Conservation (phyloP, 2,888 invertebrate genomes). For the Globia sparganii region DNA sequence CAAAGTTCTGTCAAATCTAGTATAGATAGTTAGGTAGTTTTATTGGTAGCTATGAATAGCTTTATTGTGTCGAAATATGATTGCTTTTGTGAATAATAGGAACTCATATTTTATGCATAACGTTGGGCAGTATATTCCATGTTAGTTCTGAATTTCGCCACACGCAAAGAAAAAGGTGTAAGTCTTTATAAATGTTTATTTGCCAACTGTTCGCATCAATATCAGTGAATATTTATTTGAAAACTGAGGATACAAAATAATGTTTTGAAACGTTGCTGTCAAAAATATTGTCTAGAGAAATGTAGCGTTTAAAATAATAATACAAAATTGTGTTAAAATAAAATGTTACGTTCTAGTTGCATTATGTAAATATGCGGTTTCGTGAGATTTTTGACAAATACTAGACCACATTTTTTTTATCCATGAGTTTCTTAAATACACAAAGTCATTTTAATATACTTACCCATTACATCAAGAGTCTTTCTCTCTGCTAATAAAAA, state of each 20-base stretch:
- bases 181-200: neutral
- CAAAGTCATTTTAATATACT: neutral
- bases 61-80: too few species aligned
- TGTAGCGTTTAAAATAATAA: neutral
- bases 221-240: neutral
- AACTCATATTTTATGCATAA: too few species aligned
- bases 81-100: too few species aligned
- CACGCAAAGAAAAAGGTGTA: neutral
- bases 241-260: neutral
- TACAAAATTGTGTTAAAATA: neutral
- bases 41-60: too few species aligned
- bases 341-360: neutral
- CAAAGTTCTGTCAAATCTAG: neutral
- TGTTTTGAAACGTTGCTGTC: conserved; percentile 10
- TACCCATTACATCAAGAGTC: neutral
- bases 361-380: neutral
- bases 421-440: neutral
- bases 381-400: neutral
- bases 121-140: too few species aligned
- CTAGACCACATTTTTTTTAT: neutral
- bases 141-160: neutral
- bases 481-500: neutral
- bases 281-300: neutral
- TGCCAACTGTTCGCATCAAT: conserved; percentile 16
- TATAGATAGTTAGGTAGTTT: too few species aligned